Base-by-base conservation (phyloP, 2,797 vertebrate genomes). In the Darevskia nairensis region DNA sequence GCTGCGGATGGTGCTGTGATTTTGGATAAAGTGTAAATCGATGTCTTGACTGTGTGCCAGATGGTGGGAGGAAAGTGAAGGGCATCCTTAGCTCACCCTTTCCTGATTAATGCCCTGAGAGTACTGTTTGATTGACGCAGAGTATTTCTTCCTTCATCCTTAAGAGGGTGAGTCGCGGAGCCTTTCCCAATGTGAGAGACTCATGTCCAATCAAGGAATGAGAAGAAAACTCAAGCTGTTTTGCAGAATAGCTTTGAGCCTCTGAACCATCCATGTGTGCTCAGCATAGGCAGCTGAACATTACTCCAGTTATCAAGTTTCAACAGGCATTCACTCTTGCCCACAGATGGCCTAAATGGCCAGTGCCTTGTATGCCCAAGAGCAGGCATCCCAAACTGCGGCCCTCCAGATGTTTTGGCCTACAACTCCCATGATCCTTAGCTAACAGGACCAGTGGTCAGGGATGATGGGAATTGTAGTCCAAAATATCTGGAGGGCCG, bases 1-100 rank as follows among this genome's bases (percentile, higher is more conserved):
- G 61, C 90, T 85, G 83, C 84, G 64, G 80, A 90, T 50, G 81
- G 90, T 87, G 41, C 75, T 87, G 35, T 84, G 82, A 89, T 93
- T 94, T 84, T 76, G 77, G 81, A 68, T 91, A 89, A 71, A 80
- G 88, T 88, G 86, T 90, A 93, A 93, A 93, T 91, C 86, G 82
- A 55, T 79, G 74, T 80, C 66, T 88, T 90, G 80, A 91, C 85
- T 77, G 15, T 83, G 69, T 13, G 82, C 69, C 80, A 91, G 86
- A 39, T 21, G 81, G 39, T 9, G 29, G 50, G 84, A 91, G 50
- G 82, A 90, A 80, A 89, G 89, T 91, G 92, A 90, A 91, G 78
- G 25, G 72, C 89, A 23, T 72, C 72, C 17, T 71, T 35, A 19
- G 21, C 68, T 61, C 87, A 92, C 89, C 88, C 80, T 13, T 91